Conservation (phyloP, 2,888 invertebrate species). For the Sminthurides aquaticus region DNA sequence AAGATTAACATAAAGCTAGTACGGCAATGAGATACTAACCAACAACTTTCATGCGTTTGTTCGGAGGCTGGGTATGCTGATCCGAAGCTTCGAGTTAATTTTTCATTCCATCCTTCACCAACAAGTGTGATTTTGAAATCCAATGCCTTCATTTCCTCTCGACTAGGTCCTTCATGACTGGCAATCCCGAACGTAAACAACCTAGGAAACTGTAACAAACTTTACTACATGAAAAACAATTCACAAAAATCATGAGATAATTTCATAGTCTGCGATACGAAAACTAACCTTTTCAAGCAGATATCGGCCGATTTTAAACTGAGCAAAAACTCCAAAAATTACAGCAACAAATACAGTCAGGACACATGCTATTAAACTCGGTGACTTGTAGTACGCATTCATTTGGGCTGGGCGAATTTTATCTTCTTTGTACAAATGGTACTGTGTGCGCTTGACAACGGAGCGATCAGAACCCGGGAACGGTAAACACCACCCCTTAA, state of each 20-base stretch:
- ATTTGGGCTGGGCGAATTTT: conserved; percentile 70
- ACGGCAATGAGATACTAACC: neutral
- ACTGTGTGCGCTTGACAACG: conserved; percentile 72
- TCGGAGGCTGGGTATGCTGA: conserved; percentile 55
- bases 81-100: conserved; percentile 54
- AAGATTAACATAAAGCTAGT: too few relatives aligned
- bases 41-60: conserved; percentile 59
- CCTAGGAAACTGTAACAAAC: conserved; percentile 54
- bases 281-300: conserved; percentile 57
- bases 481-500: conserved; percentile 43
- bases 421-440: conserved; percentile 60
- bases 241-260: neutral
- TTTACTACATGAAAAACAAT: conserved; percentile 33
- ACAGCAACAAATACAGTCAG: conserved; percentile 53
- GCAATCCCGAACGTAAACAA: conserved; percentile 66
- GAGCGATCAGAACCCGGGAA: conserved; percentile 69
- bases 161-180: conserved; percentile 54
- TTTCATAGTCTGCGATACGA: conserved; percentile 9
- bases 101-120: conserved; percentile 66
- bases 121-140: conserved; percentile 52
- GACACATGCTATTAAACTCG: conserved; percentile 52
- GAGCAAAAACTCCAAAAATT: conserved; percentile 57
- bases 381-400: conserved; percentile 61
- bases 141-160: conserved; percentile 55
- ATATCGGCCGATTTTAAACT: conserved; percentile 57